These are phyloP conservation scores for Thunnus thynnus DNA, from an alignment of 2,113 vertebrate genomes.

Conservation along the genomic window DNA sequence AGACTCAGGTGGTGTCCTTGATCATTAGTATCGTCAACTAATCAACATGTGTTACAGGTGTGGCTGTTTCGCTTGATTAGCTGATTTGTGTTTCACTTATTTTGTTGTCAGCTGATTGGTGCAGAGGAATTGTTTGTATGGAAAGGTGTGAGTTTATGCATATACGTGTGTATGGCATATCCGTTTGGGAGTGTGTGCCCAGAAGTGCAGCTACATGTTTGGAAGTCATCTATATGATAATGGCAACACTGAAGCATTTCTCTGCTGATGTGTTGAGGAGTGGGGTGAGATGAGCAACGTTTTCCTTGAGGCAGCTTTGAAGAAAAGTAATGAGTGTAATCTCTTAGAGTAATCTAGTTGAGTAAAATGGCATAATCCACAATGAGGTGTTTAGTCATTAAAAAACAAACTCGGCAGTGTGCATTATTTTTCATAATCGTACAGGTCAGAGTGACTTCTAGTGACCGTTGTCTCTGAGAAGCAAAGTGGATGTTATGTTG, in stretches of 20 bases:
- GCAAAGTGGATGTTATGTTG: too few relatives aligned
- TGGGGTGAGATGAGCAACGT: conserved; percentile 9
- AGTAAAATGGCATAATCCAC: neutral
- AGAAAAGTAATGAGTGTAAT: conserved; percentile 41
- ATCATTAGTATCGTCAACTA: conserved; percentile 4
- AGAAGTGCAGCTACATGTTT: neutral
- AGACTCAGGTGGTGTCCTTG: conserved; percentile 40
- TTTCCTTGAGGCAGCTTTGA: conserved; percentile 41
- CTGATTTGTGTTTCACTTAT: neutral
- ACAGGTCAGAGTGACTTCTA: too few relatives aligned
- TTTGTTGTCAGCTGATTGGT: conserved; percentile 5
- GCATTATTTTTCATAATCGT: neutral
- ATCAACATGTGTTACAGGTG: conserved; percentile 53
- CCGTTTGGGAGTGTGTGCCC: conserved; percentile 8
- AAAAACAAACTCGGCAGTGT: conserved; percentile 16
- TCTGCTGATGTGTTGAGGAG: conserved; percentile 40
- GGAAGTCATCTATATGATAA: conserved; percentile 59
- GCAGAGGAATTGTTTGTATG: neutral
- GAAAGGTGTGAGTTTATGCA: conserved; percentile 3
- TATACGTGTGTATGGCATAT: neutral
- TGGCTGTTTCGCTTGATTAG: conserved; percentile 34
- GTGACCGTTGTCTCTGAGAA: too few relatives aligned
- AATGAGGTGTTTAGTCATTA: neutral
- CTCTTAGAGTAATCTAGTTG: neutral
- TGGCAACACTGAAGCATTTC: conserved; percentile 20